These are phyloP conservation scores for Phyllostomus hastatus DNA, from an alignment of 2,113 vertebrate species.

Conservation along the genomic window DNA sequence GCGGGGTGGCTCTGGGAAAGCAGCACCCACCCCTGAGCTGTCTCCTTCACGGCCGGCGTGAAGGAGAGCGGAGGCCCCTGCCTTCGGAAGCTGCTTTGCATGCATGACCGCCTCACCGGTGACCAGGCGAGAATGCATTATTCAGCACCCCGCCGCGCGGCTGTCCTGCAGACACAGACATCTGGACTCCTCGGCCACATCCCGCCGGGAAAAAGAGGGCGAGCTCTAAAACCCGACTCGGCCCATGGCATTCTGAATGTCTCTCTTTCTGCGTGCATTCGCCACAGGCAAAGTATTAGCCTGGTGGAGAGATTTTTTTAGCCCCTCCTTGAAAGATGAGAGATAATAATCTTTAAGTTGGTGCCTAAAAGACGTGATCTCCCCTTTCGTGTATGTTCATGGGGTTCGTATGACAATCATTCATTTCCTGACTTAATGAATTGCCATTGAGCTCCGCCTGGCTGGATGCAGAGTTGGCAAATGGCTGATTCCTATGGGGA, in stretches of 20 bases:
- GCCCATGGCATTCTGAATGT: background rate
- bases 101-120: background rate
- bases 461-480: background rate
- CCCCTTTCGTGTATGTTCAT: conserved; percentile 65
- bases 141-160: background rate
- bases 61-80: background rate
- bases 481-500: conserved; percentile 1
- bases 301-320: conserved; percentile 20
- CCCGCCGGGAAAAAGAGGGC: background rate
- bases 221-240: background rate
- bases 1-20: background rate
- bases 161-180: background rate
- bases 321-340: conserved; percentile 55
- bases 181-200: conserved; percentile 22
- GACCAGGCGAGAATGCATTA: background rate
- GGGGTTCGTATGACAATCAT: conserved; percentile 66
- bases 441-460: background rate
- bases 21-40: background rate
- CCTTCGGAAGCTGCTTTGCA: background rate
- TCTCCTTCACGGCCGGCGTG: background rate
- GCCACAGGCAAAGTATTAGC: conserved; percentile 45
- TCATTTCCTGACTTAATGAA: conserved; percentile 78
- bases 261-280: background rate
- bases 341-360: conserved; percentile 68
- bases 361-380: conserved; percentile 71